These are phyloP conservation scores for Crocuta crocuta DNA, from an alignment of 2,113 vertebrate genomes.

Conservation along the genomic window DNA sequence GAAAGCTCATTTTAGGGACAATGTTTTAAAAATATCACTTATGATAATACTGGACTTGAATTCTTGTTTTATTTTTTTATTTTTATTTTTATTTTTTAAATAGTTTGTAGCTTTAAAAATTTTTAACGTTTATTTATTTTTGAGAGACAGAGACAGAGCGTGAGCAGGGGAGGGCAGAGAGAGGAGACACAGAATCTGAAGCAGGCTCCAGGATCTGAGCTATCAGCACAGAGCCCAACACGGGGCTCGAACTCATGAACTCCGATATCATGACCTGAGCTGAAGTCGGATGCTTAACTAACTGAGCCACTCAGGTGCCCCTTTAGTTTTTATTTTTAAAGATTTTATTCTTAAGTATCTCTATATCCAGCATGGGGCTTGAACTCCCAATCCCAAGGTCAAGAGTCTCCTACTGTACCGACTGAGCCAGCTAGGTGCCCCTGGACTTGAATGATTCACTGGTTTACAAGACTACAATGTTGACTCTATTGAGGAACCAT, in stretches of 20 bases:
- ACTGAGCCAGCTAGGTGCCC: not conserved
- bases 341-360: not conserved
- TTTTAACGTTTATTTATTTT: no score
- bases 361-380: not conserved
- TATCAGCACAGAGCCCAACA: no score
- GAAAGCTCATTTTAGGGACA: not conserved
- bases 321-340: not conserved
- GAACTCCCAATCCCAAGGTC: not conserved
- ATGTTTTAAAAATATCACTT: constrained; percentile 44
- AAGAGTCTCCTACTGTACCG: not conserved
- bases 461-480: constrained; percentile 8
- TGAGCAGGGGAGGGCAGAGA: no score
- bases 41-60: not conserved
- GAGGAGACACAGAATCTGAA: no score
- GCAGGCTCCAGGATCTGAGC: no score
- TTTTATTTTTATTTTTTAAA: no score
- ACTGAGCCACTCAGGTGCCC: no score
- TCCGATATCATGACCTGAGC: no score
- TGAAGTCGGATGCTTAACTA: no score
- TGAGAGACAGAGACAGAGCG: no score
- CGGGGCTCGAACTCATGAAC: no score
- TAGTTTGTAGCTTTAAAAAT: no score
- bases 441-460: constrained; percentile 46
- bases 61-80: not conserved
- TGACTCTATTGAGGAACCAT: constrained; percentile 31